Evolutionary conservation across 1,140 invertebrate species (phyloP).

Genomic region (Nasonia vitripennis): DNA sequence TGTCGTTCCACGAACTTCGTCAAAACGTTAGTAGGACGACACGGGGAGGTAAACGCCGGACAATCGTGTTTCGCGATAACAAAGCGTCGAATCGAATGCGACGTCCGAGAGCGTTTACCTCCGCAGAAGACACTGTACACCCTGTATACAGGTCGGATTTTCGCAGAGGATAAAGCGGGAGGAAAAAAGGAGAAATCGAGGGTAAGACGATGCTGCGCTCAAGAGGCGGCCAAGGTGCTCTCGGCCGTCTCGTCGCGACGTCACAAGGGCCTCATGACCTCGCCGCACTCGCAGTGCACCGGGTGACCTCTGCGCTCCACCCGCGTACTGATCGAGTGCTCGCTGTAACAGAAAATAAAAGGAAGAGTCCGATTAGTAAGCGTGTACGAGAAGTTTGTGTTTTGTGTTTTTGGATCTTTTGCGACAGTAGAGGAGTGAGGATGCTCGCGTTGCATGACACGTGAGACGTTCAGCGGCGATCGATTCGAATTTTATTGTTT

Average conservation of each 20-base stretch:
- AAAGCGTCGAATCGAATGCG: too few species aligned
- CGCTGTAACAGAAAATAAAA: slow-evolving; percentile 74
- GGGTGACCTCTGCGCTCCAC: slow-evolving; percentile 78
- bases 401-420: background rate
- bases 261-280: slow-evolving; percentile 78
- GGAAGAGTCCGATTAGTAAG: background rate
- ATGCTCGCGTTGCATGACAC: background rate
- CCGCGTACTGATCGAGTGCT: slow-evolving; percentile 79
- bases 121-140: background rate
- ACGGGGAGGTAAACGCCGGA: too few species aligned
- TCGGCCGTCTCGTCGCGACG: slow-evolving; percentile 80
- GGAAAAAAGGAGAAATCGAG: background rate
- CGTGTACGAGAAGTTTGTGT: background rate
- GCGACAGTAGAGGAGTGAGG: too few species aligned
- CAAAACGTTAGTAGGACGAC: too few species aligned
- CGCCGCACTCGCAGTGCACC: slow-evolving; percentile 74
- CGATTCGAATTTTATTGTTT: background rate
- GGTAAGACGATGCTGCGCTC: slow-evolving; percentile 13
- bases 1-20: too few species aligned
- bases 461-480: background rate
- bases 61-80: too few species aligned
- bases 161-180: background rate
- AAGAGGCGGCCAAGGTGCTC: slow-evolving; percentile 77
- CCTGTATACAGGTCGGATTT: too few species aligned
- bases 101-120: background rate